These are phyloP conservation scores for Diglossa cyanea DNA, from an alignment of 2,797 vertebrate genomes.

Conservation along the genomic window DNA sequence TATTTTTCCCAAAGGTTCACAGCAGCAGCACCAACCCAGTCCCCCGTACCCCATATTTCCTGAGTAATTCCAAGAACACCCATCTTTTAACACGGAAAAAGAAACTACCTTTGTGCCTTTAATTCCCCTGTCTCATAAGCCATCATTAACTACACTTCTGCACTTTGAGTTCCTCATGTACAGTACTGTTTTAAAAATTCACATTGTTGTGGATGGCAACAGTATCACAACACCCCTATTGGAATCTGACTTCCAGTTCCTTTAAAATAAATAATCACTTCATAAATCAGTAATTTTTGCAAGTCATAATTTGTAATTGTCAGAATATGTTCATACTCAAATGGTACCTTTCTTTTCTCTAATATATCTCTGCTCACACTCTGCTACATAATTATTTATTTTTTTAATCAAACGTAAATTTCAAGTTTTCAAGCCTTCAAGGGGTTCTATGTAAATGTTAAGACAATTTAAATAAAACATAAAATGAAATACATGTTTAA, in stretches of 20 bases:
- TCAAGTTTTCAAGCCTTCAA: constrained; percentile 47
- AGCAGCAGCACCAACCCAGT: background rate
- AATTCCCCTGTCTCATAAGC: background rate
- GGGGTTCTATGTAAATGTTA: constrained; percentile 66
- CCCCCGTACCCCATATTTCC: background rate
- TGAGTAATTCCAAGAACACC: background rate
- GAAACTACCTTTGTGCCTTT: background rate
- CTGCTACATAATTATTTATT: constrained; percentile 26
- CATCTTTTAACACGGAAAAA: background rate
- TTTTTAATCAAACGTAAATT: constrained; percentile 25
- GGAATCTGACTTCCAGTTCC: background rate
- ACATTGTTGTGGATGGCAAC: background rate
- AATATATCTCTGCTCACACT: background rate
- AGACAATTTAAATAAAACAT: constrained; percentile 78
- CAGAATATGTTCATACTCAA: background rate
- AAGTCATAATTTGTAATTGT: constrained; percentile 22
- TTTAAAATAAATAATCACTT: background rate
- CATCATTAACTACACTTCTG: background rate
- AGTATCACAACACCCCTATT: background rate
- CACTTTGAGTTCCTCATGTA: background rate
- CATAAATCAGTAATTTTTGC: constrained; percentile 3
- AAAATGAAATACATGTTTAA: constrained; percentile 74
- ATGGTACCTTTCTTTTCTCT: background rate
- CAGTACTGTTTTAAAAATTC: background rate
- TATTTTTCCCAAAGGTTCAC: background rate